Percentiles rank a stretch among this genome's conserved stretches.
These are phyloP conservation scores for Crenichthys baileyi DNA, from an alignment of 2,797 vertebrate genomes.

Conservation along the genomic window DNA sequence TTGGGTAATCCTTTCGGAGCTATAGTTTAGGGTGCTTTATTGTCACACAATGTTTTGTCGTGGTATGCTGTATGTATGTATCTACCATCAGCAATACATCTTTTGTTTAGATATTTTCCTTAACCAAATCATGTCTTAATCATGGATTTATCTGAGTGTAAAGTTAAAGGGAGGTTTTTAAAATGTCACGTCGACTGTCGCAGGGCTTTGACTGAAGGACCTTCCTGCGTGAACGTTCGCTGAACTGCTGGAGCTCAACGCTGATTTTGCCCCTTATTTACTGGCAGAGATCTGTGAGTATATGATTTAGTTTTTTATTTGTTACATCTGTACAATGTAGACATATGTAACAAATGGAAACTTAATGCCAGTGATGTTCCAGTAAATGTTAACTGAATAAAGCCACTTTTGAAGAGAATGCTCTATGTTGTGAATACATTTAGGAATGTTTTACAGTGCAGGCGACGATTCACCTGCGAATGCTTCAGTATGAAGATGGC, in stretches of 20 bases:
- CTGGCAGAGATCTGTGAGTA: conserved; percentile 61
- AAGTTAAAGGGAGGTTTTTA: conserved; percentile 31
- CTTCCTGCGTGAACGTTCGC: conserved; percentile 58
- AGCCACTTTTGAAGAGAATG: conserved; percentile 78
- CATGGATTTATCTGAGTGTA: conserved; percentile 32
- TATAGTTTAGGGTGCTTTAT: background rate
- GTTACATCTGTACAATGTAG: conserved; percentile 80
- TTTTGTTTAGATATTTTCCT: conserved; percentile 26
- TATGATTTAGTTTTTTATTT: conserved; percentile 49
- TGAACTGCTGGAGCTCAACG: conserved; percentile 73
- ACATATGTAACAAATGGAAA: conserved; percentile 77
- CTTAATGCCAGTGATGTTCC: conserved; percentile 84
- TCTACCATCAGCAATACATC: background rate
- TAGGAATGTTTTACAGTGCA: background rate
- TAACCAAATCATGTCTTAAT: conserved; percentile 33
- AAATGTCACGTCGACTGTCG: conserved; percentile 52
- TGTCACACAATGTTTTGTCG: background rate
- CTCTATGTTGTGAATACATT: conserved; percentile 12
- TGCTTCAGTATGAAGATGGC: background rate
- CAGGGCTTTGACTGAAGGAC: conserved; percentile 52
- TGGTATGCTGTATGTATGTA: conserved; percentile 13
- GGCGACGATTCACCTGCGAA: background rate
- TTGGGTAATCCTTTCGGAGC: background rate
- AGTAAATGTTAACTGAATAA: conserved; percentile 86
- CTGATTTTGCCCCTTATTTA: conserved; percentile 65